Evolutionary conservation across 1,140 invertebrate genomes (phyloP), one percentile per base, ranked within the genome.

Genomic region (Palaemon carinicauda): DNA sequence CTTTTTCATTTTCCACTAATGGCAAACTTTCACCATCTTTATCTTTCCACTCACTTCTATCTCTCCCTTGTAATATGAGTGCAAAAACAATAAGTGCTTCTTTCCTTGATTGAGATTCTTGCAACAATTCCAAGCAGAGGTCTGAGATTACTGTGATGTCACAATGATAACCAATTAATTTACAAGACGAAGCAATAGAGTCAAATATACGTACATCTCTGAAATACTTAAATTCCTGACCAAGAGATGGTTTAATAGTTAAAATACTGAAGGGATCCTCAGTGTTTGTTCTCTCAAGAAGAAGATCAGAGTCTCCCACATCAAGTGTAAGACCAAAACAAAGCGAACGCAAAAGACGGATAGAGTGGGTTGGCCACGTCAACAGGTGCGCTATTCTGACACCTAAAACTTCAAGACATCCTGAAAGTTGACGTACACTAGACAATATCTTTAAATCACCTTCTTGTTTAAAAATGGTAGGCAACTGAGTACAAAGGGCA

Each of bases 21-120:
- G 52, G 52, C 17, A 41, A 33, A 54, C 27, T 80, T 3, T 33
- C n/a, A 14, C 31, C 33, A 19, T 80, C 78, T n/a, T 54, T 80
- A 17, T 60, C 78, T 60, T 33, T 80, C 15, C 24, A 80, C 29
- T 80, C 60, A n/a, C 78, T 60, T 41, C 33, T 31, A 65, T 80
- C 78, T 65, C 78, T 80, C 33, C 78, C 78, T 80, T 80, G 78
- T 5, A 80, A n/a, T n/a, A 80, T 80, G 3, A 80, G 53, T 15
- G 78, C 21, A 14, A 80, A 54, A 52, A 80, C 21, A 60, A 80
- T 24, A 31, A 80, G 78, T 17, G 31, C n/a, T 80, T 80, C 78
- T 21, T 80, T 80, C 54, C 56, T 52, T 5, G 29, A 31, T 10
- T 60, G 52, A 33, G 78, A 33, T 33, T 80, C 51, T 54, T 80